Evolutionary conservation across 2,888 invertebrate species (phyloP), one percentile per base, ranked within the genome.

Genomic region (Galeopsomyia nigrocyanea): DNA sequence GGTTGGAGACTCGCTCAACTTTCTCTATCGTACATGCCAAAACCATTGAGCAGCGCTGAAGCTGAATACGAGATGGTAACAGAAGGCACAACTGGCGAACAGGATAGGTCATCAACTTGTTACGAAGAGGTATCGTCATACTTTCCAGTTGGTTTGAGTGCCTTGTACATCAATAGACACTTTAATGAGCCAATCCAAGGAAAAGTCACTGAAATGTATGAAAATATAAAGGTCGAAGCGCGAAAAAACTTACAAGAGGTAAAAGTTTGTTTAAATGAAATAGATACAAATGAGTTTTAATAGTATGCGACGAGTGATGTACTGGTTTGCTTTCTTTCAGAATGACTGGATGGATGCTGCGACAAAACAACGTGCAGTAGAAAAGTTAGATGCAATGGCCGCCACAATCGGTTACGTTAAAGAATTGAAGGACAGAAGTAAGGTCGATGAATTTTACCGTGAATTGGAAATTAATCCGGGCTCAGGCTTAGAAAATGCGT

Each of bases 181-280:
- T 96, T 96, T 88, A 91, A 95, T 79, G 92, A 95, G 83, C 91
- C 93, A 68, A 93, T 95, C 0, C 94, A 95, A 84, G 89, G 91
- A 62, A 92, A 92, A 78, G 96, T 95, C 0, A 84, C 94, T 76
- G 94, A 95, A 85, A 95, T 97, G 94, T 96, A 96, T 0, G 89
- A 90, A 67, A 93, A 95, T 79, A 95, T 98, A 78, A 91, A 94
- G 75, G 88, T 89, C 68, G 93, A 95, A 79, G 97, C 97, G 87
- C 90, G 91, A 74, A 91, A 93, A 78, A 95, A 96, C 46, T 85
- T 96, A 71, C 88, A 89, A 21, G 89, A 91, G 73, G 92, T 31
- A 31, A 5, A 5, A 7, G 31, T 31, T 31, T 5, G 3, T 31
- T 31, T 31, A 31, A 31, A 31, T 7, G 31, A n/a, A n/a, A n/a